Conservation (phyloP, 2,888 invertebrate genomes). For the Anarsia innoxiella region DNA sequence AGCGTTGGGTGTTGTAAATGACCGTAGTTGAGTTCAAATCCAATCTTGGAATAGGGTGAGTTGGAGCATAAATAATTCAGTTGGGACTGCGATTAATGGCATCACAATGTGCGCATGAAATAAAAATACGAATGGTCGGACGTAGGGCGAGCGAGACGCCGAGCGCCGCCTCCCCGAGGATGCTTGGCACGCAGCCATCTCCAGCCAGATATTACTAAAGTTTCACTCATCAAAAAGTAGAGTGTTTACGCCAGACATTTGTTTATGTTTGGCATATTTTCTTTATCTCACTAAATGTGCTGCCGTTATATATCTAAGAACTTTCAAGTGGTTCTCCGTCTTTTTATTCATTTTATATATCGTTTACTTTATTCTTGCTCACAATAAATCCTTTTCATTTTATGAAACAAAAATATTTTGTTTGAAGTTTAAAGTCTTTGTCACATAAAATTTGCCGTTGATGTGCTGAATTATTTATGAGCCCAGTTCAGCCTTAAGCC, state of each 20-base stretch:
- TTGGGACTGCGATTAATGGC: conserved; percentile 41
- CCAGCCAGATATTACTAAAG: conserved; percentile 45
- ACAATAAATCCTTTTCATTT: too few relatives aligned
- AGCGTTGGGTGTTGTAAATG: too few relatives aligned
- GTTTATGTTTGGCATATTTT: conserved; percentile 10
- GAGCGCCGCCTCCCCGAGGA: conserved; percentile 23
- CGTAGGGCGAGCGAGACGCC: conserved; percentile 26
- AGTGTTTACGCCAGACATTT: conserved; percentile 8
- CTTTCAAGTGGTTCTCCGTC: background rate
- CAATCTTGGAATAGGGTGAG: conserved; percentile 21
- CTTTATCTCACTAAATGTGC: conserved; percentile 1
- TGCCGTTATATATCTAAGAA: too few relatives aligned
- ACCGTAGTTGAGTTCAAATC: too few relatives aligned
- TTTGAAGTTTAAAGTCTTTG: conserved; percentile 34
- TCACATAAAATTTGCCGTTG: conserved; percentile 34
- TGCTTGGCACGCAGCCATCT: conserved; percentile 49
- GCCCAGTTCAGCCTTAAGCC: conserved; percentile 30
- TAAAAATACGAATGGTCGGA: conserved; percentile 49
- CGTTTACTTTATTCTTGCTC: too few relatives aligned
- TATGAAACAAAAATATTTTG: conserved; percentile 1
- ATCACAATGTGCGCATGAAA: conserved; percentile 49
- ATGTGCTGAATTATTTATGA: conserved; percentile 48
- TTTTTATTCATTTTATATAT: too few relatives aligned
- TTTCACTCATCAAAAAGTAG: conserved; percentile 40
- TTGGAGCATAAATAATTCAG: conserved; percentile 30